Base-by-base conservation (phyloP, 2,113 vertebrate genomes). In the Numida meleagris region DNA sequence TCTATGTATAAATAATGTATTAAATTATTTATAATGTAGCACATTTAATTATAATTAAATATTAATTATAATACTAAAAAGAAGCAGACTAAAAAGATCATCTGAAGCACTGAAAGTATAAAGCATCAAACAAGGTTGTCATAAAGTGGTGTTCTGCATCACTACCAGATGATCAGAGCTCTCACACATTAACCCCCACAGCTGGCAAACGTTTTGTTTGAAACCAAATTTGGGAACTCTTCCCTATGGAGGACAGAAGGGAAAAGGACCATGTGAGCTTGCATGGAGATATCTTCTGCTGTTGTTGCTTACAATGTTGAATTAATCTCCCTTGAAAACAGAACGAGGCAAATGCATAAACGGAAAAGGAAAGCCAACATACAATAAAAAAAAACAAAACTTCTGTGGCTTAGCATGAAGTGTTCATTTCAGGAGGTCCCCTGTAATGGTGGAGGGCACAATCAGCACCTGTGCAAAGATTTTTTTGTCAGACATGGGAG, bases 41-140 rank as follows among this genome's bases (percentile, higher is more conserved):
- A 82, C 31, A 79, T 79, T 86, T 86, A 88, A 72, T 85, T 82
- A 76, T 58, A 63, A 84, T 95, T 86, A 79, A 94, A 85, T 88
- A 90, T 92, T 92, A 85, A 90, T 55, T 58, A 51, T 8, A 57
- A 57, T 24, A 15, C 27, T 74, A n/a, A 51, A 81, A 78, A 82
- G 24, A 59, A 57, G 8, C 15, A 65, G 40, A 62, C 31, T 61
- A 62, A 62, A 92, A 88, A 86, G 42, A 84, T 4, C 40, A 73
- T 57, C 23, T 27, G 27, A 81, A 75, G 4, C 7, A 34, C 23
- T 48, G 42, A 34, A 83, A 51, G 10, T 36, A 25, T 46, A 51
- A 62, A 73, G 46, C 27, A 31, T 78, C 62, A 78, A 55, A 55
- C 15, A 62, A 80, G 3, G 4, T 27, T 77, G 43, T 65, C 12